These are phyloP conservation scores for Paradisaea rubra DNA, from an alignment of 2,113 vertebrate species.

Conservation along the genomic window DNA sequence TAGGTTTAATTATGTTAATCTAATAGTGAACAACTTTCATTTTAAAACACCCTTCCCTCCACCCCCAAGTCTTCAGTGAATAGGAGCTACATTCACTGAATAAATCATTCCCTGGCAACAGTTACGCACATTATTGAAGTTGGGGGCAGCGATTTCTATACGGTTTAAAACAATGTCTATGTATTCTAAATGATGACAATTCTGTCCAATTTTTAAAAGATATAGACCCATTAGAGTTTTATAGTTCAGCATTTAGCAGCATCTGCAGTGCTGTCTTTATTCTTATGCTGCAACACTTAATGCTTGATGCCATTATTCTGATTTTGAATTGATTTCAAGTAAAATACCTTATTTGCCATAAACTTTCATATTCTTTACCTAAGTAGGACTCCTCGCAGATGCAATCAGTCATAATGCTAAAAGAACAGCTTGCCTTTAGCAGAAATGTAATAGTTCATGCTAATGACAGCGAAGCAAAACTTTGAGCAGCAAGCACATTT, in stretches of 20 bases:
- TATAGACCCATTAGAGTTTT: conserved; percentile 48
- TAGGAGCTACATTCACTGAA: conserved; percentile 51
- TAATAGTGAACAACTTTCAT: conserved; percentile 35
- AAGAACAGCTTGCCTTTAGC: conserved; percentile 29
- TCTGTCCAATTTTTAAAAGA: conserved; percentile 49
- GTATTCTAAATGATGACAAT: conserved; percentile 41
- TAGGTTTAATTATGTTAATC: conserved; percentile 46
- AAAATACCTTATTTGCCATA: conserved; percentile 49
- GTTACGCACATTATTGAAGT: conserved; percentile 46
- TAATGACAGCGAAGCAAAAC: background rate
- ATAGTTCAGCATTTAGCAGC: conserved; percentile 41
- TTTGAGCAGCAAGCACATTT: conserved; percentile 30
- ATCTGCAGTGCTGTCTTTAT: conserved; percentile 27
- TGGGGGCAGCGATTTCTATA: conserved; percentile 28
- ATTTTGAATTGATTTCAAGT: conserved; percentile 53
- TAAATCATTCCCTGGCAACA: conserved; percentile 59
- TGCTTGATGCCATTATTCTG: conserved; percentile 33
- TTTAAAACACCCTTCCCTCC: background rate
- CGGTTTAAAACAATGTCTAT: conserved; percentile 10
- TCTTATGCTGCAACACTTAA: background rate
- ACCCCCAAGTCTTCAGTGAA: conserved; percentile 39
- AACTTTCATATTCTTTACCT: conserved; percentile 43
- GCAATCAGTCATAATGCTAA: conserved; percentile 36
- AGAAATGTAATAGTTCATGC: background rate
- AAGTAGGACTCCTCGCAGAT: conserved; percentile 2